Evolutionary conservation across 1,140 invertebrate genomes (phyloP), one percentile per base, ranked within the genome.

Genomic region (Venturia canescens): DNA sequence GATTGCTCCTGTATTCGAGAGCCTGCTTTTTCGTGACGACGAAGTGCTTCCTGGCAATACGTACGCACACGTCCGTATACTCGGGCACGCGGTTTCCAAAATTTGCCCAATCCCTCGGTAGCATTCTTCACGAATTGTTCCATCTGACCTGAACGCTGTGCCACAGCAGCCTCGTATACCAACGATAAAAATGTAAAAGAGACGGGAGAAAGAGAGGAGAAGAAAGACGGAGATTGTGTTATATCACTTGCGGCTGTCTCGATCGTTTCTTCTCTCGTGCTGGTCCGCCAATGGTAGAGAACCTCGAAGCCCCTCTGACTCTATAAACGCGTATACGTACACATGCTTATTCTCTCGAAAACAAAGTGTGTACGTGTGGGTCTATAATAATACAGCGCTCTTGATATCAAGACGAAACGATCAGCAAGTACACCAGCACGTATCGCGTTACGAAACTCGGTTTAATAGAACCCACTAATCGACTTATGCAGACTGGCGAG

Each of bases 91-190:
- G 57, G 57, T 57, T 31, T 31, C 31, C 11, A 31, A n/a, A 27
- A 26, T 50, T 76, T 76, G 74, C 80, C 34, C 75, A 77, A 78
- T 34, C 60, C 31, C 71, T 26, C 77, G 66, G 77, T 79, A 82
- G 77, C 81, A 79, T 79, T 82, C 77, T 79, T 79, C 75, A 82
- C 79, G 81, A 79, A 82, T 82, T 82, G 81, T 82, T 82, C 76
- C 60, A 69, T 31, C 63, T 69, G 21, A 60, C 57, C 3, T 53
- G 50, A 18, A 31, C 18, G n/a, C 31, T 31, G 9, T 4, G 60
- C 27, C 27, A 15, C n/a, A 69, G 66, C 13, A 69, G 18, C 27
- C 31, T 63, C 57, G 57, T 77, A 34, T 34, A 26, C 38, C 13
- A 44, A 3, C 38, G 13, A 44, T 11, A 44, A 44, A 44, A 44